phyloP scores from a whole-genome alignment of 2,888 invertebrate species.

The Drosophila antonietae region DNA sequence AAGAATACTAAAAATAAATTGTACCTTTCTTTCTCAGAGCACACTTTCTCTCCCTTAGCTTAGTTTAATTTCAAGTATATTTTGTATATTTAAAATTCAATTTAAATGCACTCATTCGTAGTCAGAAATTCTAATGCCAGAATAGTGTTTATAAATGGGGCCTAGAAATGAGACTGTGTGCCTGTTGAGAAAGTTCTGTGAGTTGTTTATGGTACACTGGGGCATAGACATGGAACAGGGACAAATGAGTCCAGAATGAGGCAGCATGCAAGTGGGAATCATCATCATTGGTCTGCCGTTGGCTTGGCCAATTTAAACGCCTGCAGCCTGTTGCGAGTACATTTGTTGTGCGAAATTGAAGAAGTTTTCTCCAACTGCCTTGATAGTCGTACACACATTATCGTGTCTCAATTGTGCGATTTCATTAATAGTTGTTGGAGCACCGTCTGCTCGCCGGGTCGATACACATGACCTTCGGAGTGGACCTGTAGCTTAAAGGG shows the following conservation, averaged over 20 bases:
- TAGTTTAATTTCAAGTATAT: background rate
- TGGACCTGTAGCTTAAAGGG: conserved; percentile 17
- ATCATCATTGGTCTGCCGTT: conserved; percentile 36
- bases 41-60: no score
- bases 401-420: conserved; percentile 69
- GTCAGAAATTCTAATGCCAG: conserved; percentile 29
- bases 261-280: conserved; percentile 55
- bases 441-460: conserved; percentile 51
- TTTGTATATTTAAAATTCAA: background rate
- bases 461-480: conserved; percentile 56
- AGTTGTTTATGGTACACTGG: conserved; percentile 65
- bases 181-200: conserved; percentile 21
- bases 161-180: conserved; percentile 19
- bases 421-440: conserved; percentile 58
- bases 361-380: conserved; percentile 47
- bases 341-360: conserved; percentile 42
- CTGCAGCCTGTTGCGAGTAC: conserved; percentile 70
- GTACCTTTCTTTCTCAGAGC: no score
- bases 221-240: conserved; percentile 48
- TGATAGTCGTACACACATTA: conserved; percentile 60
- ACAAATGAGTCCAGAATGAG: conserved; percentile 34
- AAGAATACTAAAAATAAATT: background rate
- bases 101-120: conserved; percentile 30
- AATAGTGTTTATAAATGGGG: conserved; percentile 48
- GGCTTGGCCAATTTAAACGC: conserved; percentile 60